These are phyloP conservation scores for Lasioglossum baleicum DNA, from an alignment of 1,140 invertebrate species.

Conservation along the genomic window DNA sequence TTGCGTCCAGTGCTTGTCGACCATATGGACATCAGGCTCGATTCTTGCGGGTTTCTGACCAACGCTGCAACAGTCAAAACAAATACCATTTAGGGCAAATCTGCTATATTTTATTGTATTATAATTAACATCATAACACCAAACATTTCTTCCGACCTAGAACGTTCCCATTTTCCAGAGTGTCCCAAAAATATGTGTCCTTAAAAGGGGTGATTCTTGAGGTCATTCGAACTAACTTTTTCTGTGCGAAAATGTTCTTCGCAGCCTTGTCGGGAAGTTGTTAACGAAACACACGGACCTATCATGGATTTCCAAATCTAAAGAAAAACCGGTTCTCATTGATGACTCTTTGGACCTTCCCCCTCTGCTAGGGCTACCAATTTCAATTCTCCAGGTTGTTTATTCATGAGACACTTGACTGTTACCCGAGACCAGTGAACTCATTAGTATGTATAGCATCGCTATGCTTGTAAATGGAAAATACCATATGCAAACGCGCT, in stretches of 20 bases:
- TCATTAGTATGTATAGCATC: background rate
- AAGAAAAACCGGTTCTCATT: background rate
- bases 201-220: too few relatives aligned
- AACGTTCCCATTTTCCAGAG: too few relatives aligned
- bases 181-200: too few relatives aligned
- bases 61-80: constrained; percentile 53
- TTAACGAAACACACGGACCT: too few relatives aligned
- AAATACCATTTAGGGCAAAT: background rate
- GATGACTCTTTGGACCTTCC: background rate
- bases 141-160: too few relatives aligned
- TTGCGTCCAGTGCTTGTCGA: constrained; percentile 79
- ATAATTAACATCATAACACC: too few relatives aligned
- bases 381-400: background rate
- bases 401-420: background rate
- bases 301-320: background rate
- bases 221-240: too few relatives aligned
- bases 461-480: background rate
- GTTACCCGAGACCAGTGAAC: background rate
- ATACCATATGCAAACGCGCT: background rate
- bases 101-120: too few relatives aligned
- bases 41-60: constrained; percentile 55
- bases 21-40: constrained; percentile 79
- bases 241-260: too few relatives aligned
- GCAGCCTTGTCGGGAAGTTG: too few relatives aligned
- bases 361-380: background rate